Base-by-base conservation (phyloP, 1,140 invertebrate species). In the Leptopilina boulardi region DNA sequence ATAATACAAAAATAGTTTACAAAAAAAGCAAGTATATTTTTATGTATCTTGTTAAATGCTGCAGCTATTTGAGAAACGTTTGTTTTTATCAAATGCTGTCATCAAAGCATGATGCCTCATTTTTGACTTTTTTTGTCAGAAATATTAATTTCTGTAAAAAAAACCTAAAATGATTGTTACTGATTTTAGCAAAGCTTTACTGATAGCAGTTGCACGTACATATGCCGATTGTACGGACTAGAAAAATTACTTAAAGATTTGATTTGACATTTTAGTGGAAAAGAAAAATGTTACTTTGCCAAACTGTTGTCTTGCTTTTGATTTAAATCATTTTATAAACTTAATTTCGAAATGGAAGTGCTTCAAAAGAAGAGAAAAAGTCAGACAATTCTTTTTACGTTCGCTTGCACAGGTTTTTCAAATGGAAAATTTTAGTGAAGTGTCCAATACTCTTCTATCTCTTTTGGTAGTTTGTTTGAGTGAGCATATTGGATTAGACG, bases 381-480 rank as follows among this genome's bases (percentile, higher is more conserved):
- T 80, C 19, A 26, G 74, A 18, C 73, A 82, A 54, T 79, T 82
- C 70, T 82, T 71, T 66, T 26, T 82, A 21, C 38, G 74, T 0
- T 38, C 54, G 5, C 30, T 82, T 3, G 80, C 70, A 3, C 80
- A 79, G 19, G 59, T 74, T 2, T 82, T 79, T 71, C 26, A 76
- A 41, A 77, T 79, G 59, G 59, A 66, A 44, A 15, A 47, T 18
- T 41, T 81, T 54, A 44, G 23, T 0, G 38, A 79, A 19, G 66
- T 82, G 18, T 41, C 79, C 73, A 15, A 74, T 1, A 26, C 66
- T 6, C 30, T 77, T 6, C 23, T 44, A 70, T 77, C 80, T 11
- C 30, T 80, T 13, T 71, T 82, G 9, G 71, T 82, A 11, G 76
- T 82, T 51, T 19, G 70, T 23, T 71, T 82, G n/a, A 79, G 80